phyloP scores from a whole-genome alignment of 2,888 invertebrate genomes.

The Amiota communis region DNA sequence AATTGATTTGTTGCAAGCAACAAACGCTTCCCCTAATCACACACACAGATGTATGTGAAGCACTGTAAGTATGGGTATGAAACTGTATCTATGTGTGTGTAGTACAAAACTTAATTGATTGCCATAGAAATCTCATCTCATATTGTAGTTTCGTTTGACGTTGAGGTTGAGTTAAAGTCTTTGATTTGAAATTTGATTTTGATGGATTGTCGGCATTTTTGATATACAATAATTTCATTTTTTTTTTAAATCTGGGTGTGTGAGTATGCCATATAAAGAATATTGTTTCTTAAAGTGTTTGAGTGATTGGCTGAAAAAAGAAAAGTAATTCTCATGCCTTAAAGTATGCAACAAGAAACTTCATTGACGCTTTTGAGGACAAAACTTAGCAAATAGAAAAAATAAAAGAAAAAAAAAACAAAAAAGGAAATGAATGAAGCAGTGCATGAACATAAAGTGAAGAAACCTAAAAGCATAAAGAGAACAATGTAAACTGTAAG shows the following conservation, averaged over 20 bases:
- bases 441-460: not conserved
- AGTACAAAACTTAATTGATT: conserved; percentile 58
- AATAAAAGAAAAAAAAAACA: not conserved
- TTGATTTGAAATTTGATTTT: not conserved
- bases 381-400: not conserved
- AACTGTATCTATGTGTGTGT: not conserved
- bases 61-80: not conserved
- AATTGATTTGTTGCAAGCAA: conserved; percentile 7
- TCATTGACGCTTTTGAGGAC: not conserved
- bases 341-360: not conserved
- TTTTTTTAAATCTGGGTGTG: no score
- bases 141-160: not conserved
- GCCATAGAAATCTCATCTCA: not conserved
- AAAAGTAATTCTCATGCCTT: no score
- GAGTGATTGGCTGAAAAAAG: no score
- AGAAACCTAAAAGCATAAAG: not conserved
- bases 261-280: no score
- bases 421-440: not conserved
- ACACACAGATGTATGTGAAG: not conserved
- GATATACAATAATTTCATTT: not conserved
- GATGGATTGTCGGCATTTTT: not conserved
- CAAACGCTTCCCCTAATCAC: not conserved
- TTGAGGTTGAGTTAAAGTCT: not conserved
- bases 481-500: not conserved
- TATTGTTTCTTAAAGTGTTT: no score